A percentile compares a stretch with the other conserved stretches of the same genome.
phyloP scores from a whole-genome alignment of 2,113 vertebrate genomes.

The Tyto alba region DNA sequence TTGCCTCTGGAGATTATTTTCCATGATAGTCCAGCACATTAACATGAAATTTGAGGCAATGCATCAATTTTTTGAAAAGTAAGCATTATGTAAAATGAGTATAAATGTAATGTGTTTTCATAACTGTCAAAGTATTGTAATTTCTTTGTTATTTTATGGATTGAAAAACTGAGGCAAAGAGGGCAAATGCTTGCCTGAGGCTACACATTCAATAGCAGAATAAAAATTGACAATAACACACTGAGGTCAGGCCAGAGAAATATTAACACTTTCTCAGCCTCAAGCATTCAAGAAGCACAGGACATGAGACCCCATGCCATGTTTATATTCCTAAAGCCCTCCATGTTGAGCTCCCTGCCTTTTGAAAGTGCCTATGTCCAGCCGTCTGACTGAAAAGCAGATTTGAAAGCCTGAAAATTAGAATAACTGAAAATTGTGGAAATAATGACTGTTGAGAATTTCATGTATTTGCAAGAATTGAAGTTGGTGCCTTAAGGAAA shows the following conservation, averaged over 20 bases:
- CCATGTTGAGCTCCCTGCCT: background rate
- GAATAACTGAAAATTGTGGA: background rate
- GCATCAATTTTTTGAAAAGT: background rate
- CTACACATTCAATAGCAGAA: background rate
- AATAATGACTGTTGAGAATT: background rate
- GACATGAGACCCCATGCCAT: accelerated
- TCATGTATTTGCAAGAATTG: accelerated
- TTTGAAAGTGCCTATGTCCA: accelerated
- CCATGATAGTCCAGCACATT: background rate
- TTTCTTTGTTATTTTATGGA: background rate
- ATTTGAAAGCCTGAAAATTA: background rate
- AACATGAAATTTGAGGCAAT: background rate
- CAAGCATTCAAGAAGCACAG: background rate
- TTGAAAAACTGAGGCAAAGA: background rate
- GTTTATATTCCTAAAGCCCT: background rate
- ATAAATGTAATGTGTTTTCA: background rate
- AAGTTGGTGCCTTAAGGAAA: background rate
- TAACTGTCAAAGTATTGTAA: background rate
- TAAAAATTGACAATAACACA: background rate
- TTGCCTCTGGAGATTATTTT: background rate
- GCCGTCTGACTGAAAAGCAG: background rate
- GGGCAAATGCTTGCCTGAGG: background rate
- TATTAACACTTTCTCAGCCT: background rate
- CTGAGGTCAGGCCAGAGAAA: background rate
- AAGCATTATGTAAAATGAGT: background rate